These are phyloP conservation scores for Tragopan temminckii DNA, from an alignment of 2,797 vertebrate genomes.

Conservation along the genomic window DNA sequence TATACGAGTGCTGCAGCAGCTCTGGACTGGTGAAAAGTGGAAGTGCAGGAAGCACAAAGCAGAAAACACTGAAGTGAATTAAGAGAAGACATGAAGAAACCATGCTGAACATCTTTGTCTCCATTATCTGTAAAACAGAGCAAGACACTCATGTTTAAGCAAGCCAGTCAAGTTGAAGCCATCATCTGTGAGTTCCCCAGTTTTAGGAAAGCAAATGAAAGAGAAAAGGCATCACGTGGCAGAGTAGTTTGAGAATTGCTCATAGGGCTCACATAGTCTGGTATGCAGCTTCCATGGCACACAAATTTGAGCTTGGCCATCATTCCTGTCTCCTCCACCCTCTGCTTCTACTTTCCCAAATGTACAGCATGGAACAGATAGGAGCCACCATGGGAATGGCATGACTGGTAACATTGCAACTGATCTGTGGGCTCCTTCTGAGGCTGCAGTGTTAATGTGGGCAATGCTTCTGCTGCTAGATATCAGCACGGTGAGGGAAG, in stretches of 20 bases:
- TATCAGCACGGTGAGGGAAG: neutral
- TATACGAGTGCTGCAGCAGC: too few species aligned
- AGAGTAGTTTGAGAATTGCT: neutral
- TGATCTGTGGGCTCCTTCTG: neutral
- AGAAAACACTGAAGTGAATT: neutral
- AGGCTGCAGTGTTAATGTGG: neutral
- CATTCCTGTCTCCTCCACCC: neutral
- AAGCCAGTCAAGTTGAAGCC: neutral
- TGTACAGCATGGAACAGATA: rapidly evolving
- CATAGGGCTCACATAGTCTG: neutral
- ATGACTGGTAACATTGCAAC: neutral
- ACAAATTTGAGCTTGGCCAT: neutral
- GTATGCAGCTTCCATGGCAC: rapidly evolving
- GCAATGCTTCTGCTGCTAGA: neutral
- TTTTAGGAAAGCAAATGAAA: neutral
- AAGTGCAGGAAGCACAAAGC: neutral
- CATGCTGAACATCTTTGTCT: neutral
- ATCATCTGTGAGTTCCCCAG: neutral
- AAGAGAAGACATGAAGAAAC: neutral
- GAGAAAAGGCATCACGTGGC: neutral
- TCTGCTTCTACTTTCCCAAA: neutral
- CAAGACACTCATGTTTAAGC: neutral
- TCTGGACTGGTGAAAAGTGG: neutral
- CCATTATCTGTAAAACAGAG: neutral
- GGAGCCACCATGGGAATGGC: neutral